Percentiles rank a stretch among this genome's conserved stretches.
Conservation (phyloP, 2,888 invertebrate species). For the Ophioninae sp. region DNA sequence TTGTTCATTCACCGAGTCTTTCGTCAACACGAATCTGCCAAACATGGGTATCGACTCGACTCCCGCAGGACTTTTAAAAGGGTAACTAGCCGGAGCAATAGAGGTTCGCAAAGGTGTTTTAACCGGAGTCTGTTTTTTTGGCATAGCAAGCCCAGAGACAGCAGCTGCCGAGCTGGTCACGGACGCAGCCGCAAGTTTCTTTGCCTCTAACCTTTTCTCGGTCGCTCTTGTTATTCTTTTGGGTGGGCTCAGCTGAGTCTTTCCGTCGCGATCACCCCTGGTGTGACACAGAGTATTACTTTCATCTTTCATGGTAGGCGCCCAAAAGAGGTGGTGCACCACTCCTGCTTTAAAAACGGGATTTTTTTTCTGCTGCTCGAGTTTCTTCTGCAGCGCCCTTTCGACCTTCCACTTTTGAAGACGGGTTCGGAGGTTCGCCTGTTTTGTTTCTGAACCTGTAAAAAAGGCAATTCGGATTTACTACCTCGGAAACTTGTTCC, state of each 20-base stretch:
- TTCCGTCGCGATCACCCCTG: slow-evolving; percentile 11
- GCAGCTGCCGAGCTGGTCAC: fast-evolving
- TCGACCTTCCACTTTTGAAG: slow-evolving; percentile 71
- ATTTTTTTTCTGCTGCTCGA: slow-evolving; percentile 68
- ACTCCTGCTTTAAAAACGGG: slow-evolving; percentile 75
- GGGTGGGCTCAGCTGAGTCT: slow-evolving; percentile 1
- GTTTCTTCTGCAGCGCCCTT: slow-evolving; percentile 64
- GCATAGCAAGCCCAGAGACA: too few relatives aligned
- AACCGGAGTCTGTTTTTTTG: neutral
- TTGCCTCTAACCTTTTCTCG: slow-evolving; percentile 72
- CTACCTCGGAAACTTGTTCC: neutral
- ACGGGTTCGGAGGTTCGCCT: slow-evolving; percentile 48
- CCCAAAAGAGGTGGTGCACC: slow-evolving; percentile 72
- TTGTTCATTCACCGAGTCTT: neutral
- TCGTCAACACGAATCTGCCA: slow-evolving; percentile 59
- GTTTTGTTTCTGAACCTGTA: neutral
- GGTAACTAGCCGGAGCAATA: slow-evolving; percentile 83
- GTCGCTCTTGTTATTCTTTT: slow-evolving; percentile 75
- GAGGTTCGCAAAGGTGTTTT: slow-evolving; percentile 63
- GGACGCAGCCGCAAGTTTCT: slow-evolving; percentile 20
- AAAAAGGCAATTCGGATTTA: neutral
- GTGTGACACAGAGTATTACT: slow-evolving; percentile 42
- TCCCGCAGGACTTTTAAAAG: slow-evolving; percentile 82
- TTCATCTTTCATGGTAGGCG: slow-evolving; percentile 64
- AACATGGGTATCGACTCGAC: slow-evolving; percentile 68